Percentiles rank a stretch among this genome's conserved stretches.
Conservation (phyloP, 2,888 invertebrate genomes). For the Drosophila recens region DNA sequence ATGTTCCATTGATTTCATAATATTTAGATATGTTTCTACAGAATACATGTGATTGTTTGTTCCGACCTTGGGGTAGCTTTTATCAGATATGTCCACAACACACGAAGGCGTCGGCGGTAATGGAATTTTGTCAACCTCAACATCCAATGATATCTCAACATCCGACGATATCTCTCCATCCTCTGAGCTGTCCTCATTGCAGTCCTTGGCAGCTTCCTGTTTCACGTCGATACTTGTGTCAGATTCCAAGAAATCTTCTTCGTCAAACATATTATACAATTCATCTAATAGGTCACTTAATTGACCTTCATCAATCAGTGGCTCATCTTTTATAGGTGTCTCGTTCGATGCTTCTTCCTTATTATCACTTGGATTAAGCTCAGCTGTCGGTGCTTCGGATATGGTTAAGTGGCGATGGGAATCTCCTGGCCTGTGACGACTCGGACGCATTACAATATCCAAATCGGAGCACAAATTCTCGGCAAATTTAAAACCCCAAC, state of each 20-base stretch:
- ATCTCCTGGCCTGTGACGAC: slow-evolving; percentile 28
- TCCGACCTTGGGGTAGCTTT: not conserved
- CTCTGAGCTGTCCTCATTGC: not conserved
- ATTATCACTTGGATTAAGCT: too few relatives aligned
- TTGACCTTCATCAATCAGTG: not conserved
- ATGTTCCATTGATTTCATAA: not conserved
- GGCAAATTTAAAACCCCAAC: slow-evolving; percentile 47
- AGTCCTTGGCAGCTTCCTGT: not conserved
- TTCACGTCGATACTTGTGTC: not conserved
- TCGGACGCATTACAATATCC: slow-evolving; percentile 27
- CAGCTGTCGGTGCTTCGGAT: too few relatives aligned
- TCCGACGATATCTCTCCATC: not conserved
- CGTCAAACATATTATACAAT: slow-evolving; percentile 27
- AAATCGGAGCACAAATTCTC: slow-evolving; percentile 43
- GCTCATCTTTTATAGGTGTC: slow-evolving; percentile 5
- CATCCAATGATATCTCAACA: not conserved
- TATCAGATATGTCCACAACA: not conserved
- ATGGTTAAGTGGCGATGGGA: not conserved
- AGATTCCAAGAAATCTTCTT: not conserved
- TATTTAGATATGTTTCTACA: not conserved
- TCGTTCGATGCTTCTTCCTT: not conserved
- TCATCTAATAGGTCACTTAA: slow-evolving; percentile 11
- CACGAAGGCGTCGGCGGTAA: not conserved
- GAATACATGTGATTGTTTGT: too few relatives aligned
- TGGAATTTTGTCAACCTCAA: not conserved